Evolutionary conservation across 1,140 invertebrate species (phyloP), one percentile per base, ranked within the genome.

Genomic region (Drosophila sp.): DNA sequence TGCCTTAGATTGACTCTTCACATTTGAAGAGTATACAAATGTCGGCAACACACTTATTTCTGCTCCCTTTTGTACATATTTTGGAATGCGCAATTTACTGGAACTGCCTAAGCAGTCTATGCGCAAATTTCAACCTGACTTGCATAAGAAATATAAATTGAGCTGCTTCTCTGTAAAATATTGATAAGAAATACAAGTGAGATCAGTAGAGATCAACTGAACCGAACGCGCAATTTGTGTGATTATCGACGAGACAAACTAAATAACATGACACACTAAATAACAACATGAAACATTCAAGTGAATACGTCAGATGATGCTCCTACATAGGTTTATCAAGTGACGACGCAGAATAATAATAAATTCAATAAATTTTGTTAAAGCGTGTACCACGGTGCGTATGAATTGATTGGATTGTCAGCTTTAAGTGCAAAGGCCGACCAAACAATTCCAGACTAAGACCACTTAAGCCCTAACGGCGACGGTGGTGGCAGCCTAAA

Each of bases 71-170:
- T 16, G 34, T 38, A 48, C 21, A 54, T 40, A 16, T 34, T 71
- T 36, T 14, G 8, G 54, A 65, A 72, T 72, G 70, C 70, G 70
- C 70, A 72, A 46, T 72, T 67, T 43, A 38, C n/a, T 7, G 3
- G 7, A 3, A 13, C 50, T 21, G 53, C 4, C 7, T 67, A 50
- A 51, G 73, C 67, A 14, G 54, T 43, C 72, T 29, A 59, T 54
- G 65, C 77, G 73, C 74, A 76, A 82, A 82, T 81, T 77, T 62
- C 62, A 69, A 75, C 74, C 70, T 27, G 58, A 59, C 63, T 81
- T 86, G 81, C 81, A 86, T 86, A 87, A 86, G 69, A 76, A 75
- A 82, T 76, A 61, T 67, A 84, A 83, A 84, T 84, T 80, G 76
- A 76, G 80, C 51, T 59, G 74, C 25, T 57, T 40, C 38, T 36